Percentiles rank a stretch among this genome's conserved stretches.
Conservation (phyloP, 2,888 invertebrate genomes). For the Fragum whitleyi region DNA sequence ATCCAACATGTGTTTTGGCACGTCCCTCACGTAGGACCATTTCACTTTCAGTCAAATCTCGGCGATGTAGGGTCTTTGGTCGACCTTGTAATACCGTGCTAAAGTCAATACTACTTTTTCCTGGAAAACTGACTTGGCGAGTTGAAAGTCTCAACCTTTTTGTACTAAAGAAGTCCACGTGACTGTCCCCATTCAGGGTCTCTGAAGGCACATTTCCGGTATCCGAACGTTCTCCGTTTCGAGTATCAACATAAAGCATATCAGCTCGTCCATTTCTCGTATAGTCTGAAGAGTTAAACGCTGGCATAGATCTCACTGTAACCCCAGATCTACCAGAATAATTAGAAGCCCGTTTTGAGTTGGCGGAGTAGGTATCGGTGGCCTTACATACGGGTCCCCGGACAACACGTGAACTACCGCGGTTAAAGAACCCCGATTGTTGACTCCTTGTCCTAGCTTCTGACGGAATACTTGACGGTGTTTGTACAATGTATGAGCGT, state of each 20-base stretch:
- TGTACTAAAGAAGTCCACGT: constrained; percentile 68
- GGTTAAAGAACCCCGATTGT: constrained; percentile 3
- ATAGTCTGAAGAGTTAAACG: not conserved
- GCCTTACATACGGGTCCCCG: constrained; percentile 45
- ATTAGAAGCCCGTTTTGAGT: constrained; percentile 29
- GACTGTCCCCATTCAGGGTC: constrained; percentile 51
- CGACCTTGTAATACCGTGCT: constrained; percentile 59
- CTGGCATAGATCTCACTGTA: constrained; percentile 45
- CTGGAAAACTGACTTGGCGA: constrained; percentile 62
- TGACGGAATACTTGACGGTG: constrained; percentile 26
- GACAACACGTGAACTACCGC: constrained; percentile 32
- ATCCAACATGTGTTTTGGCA: constrained; percentile 62
- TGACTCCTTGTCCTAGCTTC: constrained; percentile 29
- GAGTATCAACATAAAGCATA: not conserved
- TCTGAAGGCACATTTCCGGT: not conserved
- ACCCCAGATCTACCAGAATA: constrained; percentile 44
- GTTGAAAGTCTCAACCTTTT: constrained; percentile 59
- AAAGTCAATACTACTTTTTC: constrained; percentile 50
- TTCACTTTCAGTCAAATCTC: constrained; percentile 47
- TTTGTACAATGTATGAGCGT: constrained; percentile 29
- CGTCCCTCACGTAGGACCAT: constrained; percentile 31
- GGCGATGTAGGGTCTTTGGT: constrained; percentile 58
- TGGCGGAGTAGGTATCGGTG: constrained; percentile 34
- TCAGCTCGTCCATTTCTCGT: constrained; percentile 12
- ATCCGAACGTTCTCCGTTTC: constrained; percentile 2